These are phyloP conservation scores for Eubucco bourcierii DNA, from an alignment of 2,113 vertebrate species.

Conservation along the genomic window DNA sequence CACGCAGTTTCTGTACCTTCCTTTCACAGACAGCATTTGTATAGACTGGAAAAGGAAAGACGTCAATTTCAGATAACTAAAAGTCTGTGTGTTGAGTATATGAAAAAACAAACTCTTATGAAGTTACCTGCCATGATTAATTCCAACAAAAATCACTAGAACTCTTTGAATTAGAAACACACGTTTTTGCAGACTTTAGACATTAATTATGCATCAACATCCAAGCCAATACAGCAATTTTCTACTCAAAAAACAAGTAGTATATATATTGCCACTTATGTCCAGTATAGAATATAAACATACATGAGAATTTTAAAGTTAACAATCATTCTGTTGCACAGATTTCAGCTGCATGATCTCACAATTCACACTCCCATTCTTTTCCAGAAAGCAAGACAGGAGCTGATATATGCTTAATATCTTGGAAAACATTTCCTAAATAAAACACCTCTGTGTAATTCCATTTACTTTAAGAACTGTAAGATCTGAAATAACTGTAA, in stretches of 20 bases:
- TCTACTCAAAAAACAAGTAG: background rate
- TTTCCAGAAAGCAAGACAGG: background rate
- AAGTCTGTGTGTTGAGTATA: background rate
- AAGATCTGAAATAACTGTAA: background rate
- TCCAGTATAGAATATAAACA: rapidly evolving
- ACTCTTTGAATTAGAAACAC: background rate
- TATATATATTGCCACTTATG: background rate
- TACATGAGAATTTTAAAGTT: background rate
- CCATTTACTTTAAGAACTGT: background rate
- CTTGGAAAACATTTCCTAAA: background rate
- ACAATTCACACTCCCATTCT: background rate
- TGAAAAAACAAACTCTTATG: background rate
- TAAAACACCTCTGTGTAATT: background rate
- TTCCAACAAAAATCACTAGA: background rate
- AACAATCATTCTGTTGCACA: background rate
- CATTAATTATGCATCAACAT: background rate
- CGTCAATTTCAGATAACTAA: background rate
- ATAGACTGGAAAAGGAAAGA: background rate
- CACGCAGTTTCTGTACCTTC: background rate
- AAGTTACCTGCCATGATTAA: background rate
- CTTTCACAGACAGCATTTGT: background rate
- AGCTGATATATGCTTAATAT: background rate
- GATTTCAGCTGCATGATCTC: background rate
- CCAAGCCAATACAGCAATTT: background rate
- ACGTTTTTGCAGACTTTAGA: background rate